Evolutionary conservation across 2,113 vertebrate species (phyloP).

Genomic region (Phylloscopus whistleri): DNA sequence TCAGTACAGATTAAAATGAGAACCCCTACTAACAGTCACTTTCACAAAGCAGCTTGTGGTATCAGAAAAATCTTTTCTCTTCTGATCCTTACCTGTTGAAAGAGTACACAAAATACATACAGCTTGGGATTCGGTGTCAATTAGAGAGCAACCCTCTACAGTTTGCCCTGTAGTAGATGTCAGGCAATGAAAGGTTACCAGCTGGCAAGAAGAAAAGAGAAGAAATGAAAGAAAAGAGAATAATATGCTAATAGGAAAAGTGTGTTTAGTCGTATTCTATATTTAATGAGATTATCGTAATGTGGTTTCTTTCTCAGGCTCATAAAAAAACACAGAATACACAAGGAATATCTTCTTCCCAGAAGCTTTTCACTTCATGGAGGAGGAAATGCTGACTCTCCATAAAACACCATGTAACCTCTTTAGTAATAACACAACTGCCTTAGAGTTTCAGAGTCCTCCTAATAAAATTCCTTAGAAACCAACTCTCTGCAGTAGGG

Average conservation of each 20-base stretch:
- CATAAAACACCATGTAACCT: not conserved
- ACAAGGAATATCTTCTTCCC: not conserved
- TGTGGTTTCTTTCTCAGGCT: not conserved
- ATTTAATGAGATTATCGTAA: slow-evolving; percentile 62
- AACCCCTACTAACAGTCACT: not conserved
- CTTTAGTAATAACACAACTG: not conserved
- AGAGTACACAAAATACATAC: not conserved
- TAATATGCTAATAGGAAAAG: slow-evolving; percentile 26
- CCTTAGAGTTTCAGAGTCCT: not conserved
- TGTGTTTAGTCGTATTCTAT: slow-evolving; percentile 47
- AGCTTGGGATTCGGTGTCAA: not conserved
- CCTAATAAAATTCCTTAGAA: not conserved
- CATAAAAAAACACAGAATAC: not conserved
- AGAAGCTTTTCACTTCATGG: not conserved
- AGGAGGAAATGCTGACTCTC: not conserved
- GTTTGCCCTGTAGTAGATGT: slow-evolving; percentile 1
- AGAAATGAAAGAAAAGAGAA: slow-evolving; percentile 14
- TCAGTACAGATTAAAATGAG: not conserved
- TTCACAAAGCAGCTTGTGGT: slow-evolving; percentile 9
- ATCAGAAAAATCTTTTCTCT: not conserved
- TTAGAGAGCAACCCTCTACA: slow-evolving; percentile 18
- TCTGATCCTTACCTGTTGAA: slow-evolving; percentile 3
- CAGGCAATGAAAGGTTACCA: slow-evolving; percentile 53
- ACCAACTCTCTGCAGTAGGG: not conserved
- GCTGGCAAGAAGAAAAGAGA: slow-evolving; percentile 26